Base-by-base conservation (phyloP, 2,113 vertebrate species). In the Penelope pileata region DNA sequence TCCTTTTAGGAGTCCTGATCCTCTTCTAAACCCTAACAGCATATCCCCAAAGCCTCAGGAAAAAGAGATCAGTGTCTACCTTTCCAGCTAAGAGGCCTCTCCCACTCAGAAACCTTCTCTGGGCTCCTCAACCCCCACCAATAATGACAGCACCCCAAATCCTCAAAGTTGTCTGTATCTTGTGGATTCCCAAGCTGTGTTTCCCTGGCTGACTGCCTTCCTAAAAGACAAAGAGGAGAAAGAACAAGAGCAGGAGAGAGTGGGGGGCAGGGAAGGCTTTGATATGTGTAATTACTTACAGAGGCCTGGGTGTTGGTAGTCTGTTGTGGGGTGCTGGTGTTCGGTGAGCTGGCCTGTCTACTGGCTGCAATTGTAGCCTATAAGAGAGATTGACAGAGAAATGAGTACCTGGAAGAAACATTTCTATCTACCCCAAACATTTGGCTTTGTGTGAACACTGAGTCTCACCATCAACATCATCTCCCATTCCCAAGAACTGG, bases 341-440 rank as follows among this genome's bases (percentile, higher is more conserved):
- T 99, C 32, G 99, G 98, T 50, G 99, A 99, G 95, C 97, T 99
- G 84, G 99, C 99, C 95, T 99, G 99, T 50, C 99, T 99, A 86
- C 98, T 99, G 63, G 99, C 99, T 94, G 99, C 99, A 82, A 99
- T 99, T 1, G 99, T 99, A 79, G 99, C 99, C 99, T 99, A 88
- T 47, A 92, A 84, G 17, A 90, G 54, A 82, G 38, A 93, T 66
- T 9, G 32, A 69, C 54, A 81, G 36, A 81, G 23, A 79, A 91
- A 78, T 79, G 6, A 91, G 47, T 62, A 90, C 54, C 59, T n/a
- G 26, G n/a, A 93, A 94, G n/a, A 51, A 84, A 51, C 64, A 75
- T 85, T 75, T 88, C 50, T 66, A 64, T 36, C n/a, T 68, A 83
- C 56, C 16, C n/a, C 32, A 43, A 58, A 69, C 59, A 43, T 10